Evolutionary conservation across 2,797 vertebrate genomes (phyloP).

Genomic region (Ambastaia sidthimunki): DNA sequence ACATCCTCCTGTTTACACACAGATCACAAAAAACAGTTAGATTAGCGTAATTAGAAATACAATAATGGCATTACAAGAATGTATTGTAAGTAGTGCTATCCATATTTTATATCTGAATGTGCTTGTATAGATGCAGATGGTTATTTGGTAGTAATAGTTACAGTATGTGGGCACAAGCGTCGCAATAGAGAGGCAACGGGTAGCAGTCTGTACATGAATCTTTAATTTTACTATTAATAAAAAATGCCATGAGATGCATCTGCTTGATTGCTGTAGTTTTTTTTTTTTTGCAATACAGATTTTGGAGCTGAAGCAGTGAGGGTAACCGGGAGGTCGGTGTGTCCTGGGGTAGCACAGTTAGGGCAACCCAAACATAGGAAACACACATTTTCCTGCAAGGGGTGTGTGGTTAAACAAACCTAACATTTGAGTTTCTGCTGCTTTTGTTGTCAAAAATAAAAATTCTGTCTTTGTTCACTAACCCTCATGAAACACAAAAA

Average conservation of each 20-base stretch:
- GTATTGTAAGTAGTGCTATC: not conserved
- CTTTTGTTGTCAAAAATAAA: not conserved
- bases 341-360: slow-evolving; percentile 57
- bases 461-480: too few species aligned
- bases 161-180: slow-evolving; percentile 1
- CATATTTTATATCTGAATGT: not conserved
- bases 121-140: not conserved
- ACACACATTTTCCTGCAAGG: not conserved
- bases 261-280: slow-evolving; percentile 68
- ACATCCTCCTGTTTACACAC: slow-evolving; percentile 88
- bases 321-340: slow-evolving; percentile 68
- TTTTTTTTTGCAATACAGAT: slow-evolving; percentile 66
- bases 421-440: not conserved
- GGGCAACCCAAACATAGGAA: slow-evolving; percentile 30
- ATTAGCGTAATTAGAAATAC: not conserved
- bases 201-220: slow-evolving; percentile 66
- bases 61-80: not conserved
- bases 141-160: not conserved
- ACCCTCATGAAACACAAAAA: not conserved
- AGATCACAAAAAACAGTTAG: not conserved
- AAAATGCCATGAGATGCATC: slow-evolving; percentile 70
- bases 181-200: slow-evolving; percentile 35
- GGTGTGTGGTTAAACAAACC: not conserved
- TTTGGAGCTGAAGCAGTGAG: slow-evolving; percentile 67
- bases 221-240: slow-evolving; percentile 78